Evolutionary conservation across 1,140 invertebrate genomes (phyloP), one percentile per base, ranked within the genome.

Genomic region (Macrocentrus cingulum): DNA sequence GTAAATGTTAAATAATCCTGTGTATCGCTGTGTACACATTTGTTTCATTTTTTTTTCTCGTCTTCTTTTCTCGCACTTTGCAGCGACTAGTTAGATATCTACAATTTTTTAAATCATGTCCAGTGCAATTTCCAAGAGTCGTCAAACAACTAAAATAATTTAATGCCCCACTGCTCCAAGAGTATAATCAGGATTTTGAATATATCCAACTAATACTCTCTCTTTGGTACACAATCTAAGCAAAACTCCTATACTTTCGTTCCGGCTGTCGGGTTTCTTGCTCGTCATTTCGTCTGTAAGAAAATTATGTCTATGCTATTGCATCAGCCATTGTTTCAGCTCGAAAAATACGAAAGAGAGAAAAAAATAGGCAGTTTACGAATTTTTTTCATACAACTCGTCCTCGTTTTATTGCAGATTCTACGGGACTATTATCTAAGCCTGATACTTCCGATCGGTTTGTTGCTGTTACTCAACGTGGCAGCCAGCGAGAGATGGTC

Each of bases 401-500:
- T 34, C 11, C 11, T 7, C 11, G 29, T 39, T 39, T 39, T 39
- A 4, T 13, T 39, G 15, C 36, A 77, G 75, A 71, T 69, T 15
- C 65, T 67, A 55, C 69, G 61, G 52, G 63, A 71, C 59, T 54
- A n/a, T n/a, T n/a, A 54, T 19, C 22, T 67, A 36, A 46, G 56
- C 36, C 50, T 66, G 16, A 44, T 68, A 56, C 45, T 67, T 51
- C 41, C 59, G 11, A 53, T 66, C 46, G 48, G 62, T 23, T 59
- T 72, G 56, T 59, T 46, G 25, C 48, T 70, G 39, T 62, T 23
- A 37, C 59, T 64, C 37, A 53, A 55, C 2, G 51, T 2, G 18
- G 42, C 11, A 13, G 55, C 19, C 19, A 64, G 56, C 6, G 69
- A 79, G 16, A 67, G 77, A 72, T 80, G 77, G 77, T 79, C 77